Conservation (phyloP, 2,888 invertebrate genomes). For the Graphium colonna region DNA sequence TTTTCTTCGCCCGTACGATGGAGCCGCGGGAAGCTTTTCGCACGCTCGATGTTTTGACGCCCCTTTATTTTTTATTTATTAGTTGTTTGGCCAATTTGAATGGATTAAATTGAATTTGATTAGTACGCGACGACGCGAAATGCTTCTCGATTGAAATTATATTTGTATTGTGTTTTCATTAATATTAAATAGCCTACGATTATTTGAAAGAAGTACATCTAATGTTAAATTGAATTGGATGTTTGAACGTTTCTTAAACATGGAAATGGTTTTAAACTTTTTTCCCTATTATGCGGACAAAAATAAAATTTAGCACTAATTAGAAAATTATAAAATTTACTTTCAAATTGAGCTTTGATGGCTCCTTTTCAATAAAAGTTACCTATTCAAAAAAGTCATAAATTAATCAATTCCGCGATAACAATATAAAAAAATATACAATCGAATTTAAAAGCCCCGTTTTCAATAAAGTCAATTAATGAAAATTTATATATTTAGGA, state of each 20-base stretch:
- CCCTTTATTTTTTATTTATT: slow-evolving; percentile 35
- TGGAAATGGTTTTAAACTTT: too few species aligned
- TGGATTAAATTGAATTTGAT: slow-evolving; percentile 21
- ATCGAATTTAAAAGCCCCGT: too few species aligned
- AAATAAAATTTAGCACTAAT: too few species aligned
- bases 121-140: slow-evolving; percentile 21
- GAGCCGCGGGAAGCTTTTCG: slow-evolving; percentile 41
- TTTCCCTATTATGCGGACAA: too few species aligned
- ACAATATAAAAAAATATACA: too few species aligned
- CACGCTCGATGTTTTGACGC: slow-evolving; percentile 53
- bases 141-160: background rate
- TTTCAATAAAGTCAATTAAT: too few species aligned
- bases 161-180: background rate
- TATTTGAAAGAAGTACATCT: background rate
- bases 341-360: too few species aligned
- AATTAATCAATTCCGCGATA: too few species aligned
- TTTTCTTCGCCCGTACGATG: slow-evolving; percentile 28
- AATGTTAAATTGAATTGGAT: background rate
- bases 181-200: background rate
- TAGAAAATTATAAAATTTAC: too few species aligned
- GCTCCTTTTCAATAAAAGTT: too few species aligned
- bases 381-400: too few species aligned
- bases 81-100: slow-evolving; percentile 24
- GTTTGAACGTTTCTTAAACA: background rate
- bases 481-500: too few species aligned